Evolutionary conservation across 2,888 invertebrate species (phyloP), one percentile per base, ranked within the genome.

Genomic region (Vanessa cardui): DNA sequence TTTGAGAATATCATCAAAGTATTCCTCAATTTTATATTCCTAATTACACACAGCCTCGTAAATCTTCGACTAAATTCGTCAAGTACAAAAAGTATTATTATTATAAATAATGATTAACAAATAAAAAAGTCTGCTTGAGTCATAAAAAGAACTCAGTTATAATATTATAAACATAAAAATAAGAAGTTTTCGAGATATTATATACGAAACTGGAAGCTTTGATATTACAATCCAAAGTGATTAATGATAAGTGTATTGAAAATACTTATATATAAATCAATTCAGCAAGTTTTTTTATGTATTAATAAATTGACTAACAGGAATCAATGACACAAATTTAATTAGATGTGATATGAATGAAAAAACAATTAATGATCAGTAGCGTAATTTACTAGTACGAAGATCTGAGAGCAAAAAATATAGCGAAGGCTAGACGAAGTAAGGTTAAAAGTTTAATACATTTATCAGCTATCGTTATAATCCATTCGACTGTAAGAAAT

Each of bases 391-490:
- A 54, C 52, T 20, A 71, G 21, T 66, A 61, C 61, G 56, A 58
- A 62, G 52, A 65, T 54, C 21, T 16, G 39, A 58, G 46, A 52
- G 63, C 62, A 66, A 64, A 68, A 72, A 72, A 66, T 20, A 16
- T 58, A 69, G 68, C 59, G 49, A 65, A 70, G 54, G 64, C 64
- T 50, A 68, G 66, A 70, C 66, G 62, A 68, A 33, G 54, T 66
- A 69, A 72, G 67, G 67, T 67, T 61, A 70, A 66, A 69, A 64
- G 64, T 66, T 62, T 61, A 64, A 62, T 60, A 63, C 46, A 62
- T 54, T 44, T 66, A 71, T 71, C 65, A 58, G 46, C 63, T 66
- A 65, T 71, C 71, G 49, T 63, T 63, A 65, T 60, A 60, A 47
- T 12, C 47, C 60, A 66, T 46, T 68, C 65, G 52, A 60, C 60